Evolutionary conservation across 2,113 vertebrate species (phyloP).

Genomic region (Cervus canadensis): DNA sequence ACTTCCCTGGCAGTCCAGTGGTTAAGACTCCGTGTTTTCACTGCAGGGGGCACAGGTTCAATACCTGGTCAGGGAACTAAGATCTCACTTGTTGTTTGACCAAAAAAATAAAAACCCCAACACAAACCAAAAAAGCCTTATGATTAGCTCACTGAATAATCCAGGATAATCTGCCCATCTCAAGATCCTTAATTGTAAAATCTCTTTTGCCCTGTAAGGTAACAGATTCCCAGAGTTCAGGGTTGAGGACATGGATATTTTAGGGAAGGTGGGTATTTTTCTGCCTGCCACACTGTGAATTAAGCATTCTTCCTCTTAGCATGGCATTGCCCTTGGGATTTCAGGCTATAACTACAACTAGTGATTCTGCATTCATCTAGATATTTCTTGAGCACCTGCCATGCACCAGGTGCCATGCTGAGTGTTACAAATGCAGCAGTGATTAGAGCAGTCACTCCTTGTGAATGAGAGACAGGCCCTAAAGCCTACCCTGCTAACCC

Average conservation of each 20-base stretch:
- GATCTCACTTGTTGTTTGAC: background rate
- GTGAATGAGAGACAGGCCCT: background rate
- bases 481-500: background rate
- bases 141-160: no score
- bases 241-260: background rate
- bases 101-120: rapidly evolving
- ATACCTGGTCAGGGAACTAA: background rate
- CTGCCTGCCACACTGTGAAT: background rate
- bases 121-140: background rate
- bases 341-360: background rate
- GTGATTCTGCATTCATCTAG: background rate
- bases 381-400: background rate
- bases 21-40: background rate
- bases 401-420: background rate
- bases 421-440: background rate
- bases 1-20: background rate
- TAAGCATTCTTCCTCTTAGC: background rate
- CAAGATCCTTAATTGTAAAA: background rate
- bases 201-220: background rate
- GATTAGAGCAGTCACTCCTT: background rate
- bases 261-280: background rate
- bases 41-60: background rate
- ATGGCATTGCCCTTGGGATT: background rate
- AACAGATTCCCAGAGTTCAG: background rate
- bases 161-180: background rate